Evolutionary conservation across 2,888 invertebrate genomes (phyloP).

Genomic region (Hypomecis atomaria): DNA sequence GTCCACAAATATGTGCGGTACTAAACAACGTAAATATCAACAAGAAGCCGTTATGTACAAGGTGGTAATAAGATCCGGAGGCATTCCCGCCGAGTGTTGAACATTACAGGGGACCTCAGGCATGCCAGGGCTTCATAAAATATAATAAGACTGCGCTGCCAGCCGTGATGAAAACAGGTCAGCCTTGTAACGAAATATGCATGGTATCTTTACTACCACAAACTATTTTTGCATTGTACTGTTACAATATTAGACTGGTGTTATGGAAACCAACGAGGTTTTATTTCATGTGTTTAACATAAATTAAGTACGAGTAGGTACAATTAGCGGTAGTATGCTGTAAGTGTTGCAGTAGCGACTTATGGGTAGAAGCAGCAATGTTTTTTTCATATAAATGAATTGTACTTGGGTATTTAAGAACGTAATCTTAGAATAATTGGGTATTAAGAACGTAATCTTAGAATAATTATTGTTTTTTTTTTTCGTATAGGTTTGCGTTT

Average conservation of each 20-base stretch:
- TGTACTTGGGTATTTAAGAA: too few species aligned
- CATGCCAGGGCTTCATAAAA: constrained; percentile 75
- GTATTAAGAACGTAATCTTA: too few species aligned
- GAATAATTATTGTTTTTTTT: too few species aligned
- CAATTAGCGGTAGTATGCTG: too few species aligned
- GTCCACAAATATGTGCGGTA: constrained; percentile 33
- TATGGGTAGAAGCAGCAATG: too few species aligned
- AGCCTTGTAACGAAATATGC: constrained; percentile 43
- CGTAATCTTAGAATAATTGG: too few species aligned
- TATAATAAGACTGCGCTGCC: constrained; percentile 75
- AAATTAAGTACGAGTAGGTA: too few species aligned
- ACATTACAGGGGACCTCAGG: constrained; percentile 67
- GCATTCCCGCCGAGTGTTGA: constrained; percentile 64
- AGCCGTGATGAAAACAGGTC: constrained; percentile 65
- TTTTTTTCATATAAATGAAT: too few species aligned
- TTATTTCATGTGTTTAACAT: too few species aligned
- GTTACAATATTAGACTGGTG: constrained; percentile 4
- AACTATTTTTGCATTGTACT: constrained; percentile 26
- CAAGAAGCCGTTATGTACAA: constrained; percentile 57
- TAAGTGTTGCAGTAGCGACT: too few species aligned
- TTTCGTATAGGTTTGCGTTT: too few species aligned
- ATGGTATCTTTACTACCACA: constrained; percentile 25
- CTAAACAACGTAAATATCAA: constrained; percentile 57
- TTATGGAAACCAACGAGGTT: too few species aligned
- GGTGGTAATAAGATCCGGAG: constrained; percentile 69